A percentile compares a stretch with the other conserved stretches of the same genome.
Conservation (phyloP, 2,797 vertebrate species). For the Pachyuromys duprasi region DNA sequence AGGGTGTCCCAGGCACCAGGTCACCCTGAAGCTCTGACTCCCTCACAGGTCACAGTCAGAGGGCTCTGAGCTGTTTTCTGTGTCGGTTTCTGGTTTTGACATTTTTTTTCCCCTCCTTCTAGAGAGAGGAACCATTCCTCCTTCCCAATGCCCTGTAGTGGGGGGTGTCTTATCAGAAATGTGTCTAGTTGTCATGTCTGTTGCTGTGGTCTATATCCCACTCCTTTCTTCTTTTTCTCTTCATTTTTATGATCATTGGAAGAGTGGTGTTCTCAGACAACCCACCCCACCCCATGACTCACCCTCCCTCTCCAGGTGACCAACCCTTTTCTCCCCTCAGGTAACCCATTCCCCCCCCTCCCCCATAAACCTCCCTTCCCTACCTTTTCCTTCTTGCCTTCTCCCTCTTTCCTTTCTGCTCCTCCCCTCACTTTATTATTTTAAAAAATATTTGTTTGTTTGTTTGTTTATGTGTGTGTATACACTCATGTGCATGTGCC, state of each 20-base stretch:
- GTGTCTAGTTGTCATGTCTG: neutral
- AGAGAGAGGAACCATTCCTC: neutral
- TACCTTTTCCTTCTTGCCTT: no score
- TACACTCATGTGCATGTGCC: neutral
- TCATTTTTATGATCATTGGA: no score
- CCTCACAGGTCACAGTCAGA: neutral
- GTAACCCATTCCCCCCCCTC: neutral
- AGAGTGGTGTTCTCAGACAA: neutral
- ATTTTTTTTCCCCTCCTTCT: neutral
- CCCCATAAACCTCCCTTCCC: neutral
- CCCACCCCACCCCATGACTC: no score
- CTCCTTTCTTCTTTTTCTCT: neutral
- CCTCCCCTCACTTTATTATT: neutral
- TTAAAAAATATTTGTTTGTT: neutral
- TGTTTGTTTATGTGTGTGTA: neutral
- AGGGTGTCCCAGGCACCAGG: neutral
- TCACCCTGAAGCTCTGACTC: neutral
- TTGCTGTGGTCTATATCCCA: fast-evolving
- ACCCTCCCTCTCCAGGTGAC: no score
- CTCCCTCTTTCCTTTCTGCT: neutral
- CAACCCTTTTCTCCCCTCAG: neutral
- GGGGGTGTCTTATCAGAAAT: no score
- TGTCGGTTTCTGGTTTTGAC: neutral
- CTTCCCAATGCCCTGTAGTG: neutral
- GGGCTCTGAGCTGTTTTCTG: neutral